phyloP scores from a whole-genome alignment of 2,888 invertebrate genomes.

The Drosophila rubida region DNA sequence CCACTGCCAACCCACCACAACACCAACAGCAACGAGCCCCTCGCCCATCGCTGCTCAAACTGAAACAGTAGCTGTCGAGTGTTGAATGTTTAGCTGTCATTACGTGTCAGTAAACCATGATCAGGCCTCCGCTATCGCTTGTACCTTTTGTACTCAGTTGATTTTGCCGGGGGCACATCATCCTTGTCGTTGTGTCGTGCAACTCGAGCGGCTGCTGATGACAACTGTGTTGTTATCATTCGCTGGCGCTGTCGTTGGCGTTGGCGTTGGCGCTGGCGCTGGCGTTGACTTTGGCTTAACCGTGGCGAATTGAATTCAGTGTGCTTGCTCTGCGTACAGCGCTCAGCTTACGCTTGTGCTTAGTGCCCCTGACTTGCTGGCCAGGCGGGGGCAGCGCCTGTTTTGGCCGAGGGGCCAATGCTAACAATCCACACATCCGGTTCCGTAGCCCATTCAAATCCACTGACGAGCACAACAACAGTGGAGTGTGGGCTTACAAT shows the following conservation, averaged over 20 bases:
- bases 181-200: conserved; percentile 35
- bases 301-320: conserved; percentile 23
- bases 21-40: neutral
- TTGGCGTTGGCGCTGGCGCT: conserved; percentile 19
- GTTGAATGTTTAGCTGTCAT: conserved; percentile 77
- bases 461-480: conserved; percentile 21
- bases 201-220: conserved; percentile 42
- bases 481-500: conserved; percentile 32
- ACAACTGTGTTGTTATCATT: conserved; percentile 52
- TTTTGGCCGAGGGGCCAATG: conserved; percentile 14
- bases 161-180: conserved; percentile 24
- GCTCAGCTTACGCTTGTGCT: conserved; percentile 35
- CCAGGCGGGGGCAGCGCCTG: neutral
- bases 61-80: conserved; percentile 59
- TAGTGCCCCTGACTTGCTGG: conserved; percentile 27
- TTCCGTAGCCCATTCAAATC: conserved; percentile 59
- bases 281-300: conserved; percentile 9
- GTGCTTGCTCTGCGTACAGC: neutral
- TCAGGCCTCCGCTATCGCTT: conserved; percentile 33
- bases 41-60: neutral
- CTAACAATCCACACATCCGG: conserved; percentile 69
- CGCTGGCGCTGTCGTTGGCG: conserved; percentile 14
- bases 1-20: neutral
- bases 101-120: conserved; percentile 80
- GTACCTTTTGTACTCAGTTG: conserved; percentile 3